Base-by-base conservation (phyloP, 2,888 invertebrate species). In the Nomada fabriciana region DNA sequence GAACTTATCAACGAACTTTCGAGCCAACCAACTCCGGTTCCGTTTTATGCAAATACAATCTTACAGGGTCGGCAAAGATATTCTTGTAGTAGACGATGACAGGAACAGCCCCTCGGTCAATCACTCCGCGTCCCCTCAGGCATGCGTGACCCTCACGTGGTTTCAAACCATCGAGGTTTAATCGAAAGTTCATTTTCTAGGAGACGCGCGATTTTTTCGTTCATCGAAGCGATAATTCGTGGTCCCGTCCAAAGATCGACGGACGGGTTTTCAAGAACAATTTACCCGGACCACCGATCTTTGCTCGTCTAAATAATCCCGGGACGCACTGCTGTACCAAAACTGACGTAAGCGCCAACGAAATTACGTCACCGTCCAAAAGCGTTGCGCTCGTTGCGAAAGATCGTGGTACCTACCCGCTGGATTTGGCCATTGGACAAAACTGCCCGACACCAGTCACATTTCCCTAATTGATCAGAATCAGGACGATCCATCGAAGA, bases 371-470 rank as follows among this genome's bases (percentile, higher is more conserved):
- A 82, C 52, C 42, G 64, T 11, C 25, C 75, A 50, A 74, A 76
- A 67, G 18, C 25, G 63, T 57, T 60, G 61, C 23, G 25, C 23
- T 52, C 11, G 29, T 76, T 82, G 53, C 71, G 68, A 82, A 72
- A 80, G 15, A 50, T 15, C 59, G 60, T 15, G 63, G 36, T 42
- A 20, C 36, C 42, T 18, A 47, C 4, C 20, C 55, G 50, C 67
- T 73, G 73, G 61, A 80, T 80, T 80, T 80, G 80, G 61, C 73
- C 65, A 61, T 53, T 43, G 15, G 55, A 57, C 80, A 57, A 52
- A 59, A 55, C 13, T 50, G 52, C 25, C 20, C 18, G 36, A 36
- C 52, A 20, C 15, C 23, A 2, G 7, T 20, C 36, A 18, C 25
- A 43, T 36, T 64, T 52, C 47, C 18, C 15, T 10, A 53, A 47